Conservation (phyloP, 2,797 vertebrate species). For the Cryptoprocta ferox region DNA sequence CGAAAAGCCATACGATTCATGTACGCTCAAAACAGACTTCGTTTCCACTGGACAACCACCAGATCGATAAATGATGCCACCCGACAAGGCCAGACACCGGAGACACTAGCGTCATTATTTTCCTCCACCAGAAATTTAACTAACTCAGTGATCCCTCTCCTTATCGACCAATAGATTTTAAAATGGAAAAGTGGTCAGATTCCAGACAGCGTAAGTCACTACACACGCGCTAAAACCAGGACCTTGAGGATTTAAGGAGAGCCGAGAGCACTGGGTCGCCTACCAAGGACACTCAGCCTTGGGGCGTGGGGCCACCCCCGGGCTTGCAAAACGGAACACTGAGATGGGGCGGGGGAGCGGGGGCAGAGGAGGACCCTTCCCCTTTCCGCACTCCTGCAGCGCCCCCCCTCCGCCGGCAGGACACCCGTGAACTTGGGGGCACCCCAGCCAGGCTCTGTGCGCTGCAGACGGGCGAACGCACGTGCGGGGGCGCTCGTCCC, state of each 20-base stretch:
- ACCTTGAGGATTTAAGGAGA: background rate
- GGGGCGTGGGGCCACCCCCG: background rate
- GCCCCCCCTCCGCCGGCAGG: background rate
- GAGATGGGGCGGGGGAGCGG: accelerated
- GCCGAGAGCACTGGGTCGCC: background rate
- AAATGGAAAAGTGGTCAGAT: background rate
- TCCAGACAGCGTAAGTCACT: background rate
- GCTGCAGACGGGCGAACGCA: background rate
- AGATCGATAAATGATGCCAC: background rate
- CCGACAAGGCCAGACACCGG: background rate
- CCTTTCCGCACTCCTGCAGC: background rate
- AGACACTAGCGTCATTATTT: background rate
- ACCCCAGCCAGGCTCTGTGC: background rate
- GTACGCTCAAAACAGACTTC: background rate
- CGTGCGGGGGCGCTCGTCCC: background rate
- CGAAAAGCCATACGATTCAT: background rate
- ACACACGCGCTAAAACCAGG: background rate
- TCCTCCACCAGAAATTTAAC: background rate
- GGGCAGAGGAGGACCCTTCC: background rate
- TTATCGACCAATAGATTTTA: background rate
- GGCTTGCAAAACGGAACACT: background rate
- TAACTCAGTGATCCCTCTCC: background rate
- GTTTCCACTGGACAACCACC: background rate
- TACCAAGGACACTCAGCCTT: background rate
- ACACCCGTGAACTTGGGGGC: background rate